phyloP scores from a whole-genome alignment of 2,888 invertebrate species.

The Heterodera filipjevi region DNA sequence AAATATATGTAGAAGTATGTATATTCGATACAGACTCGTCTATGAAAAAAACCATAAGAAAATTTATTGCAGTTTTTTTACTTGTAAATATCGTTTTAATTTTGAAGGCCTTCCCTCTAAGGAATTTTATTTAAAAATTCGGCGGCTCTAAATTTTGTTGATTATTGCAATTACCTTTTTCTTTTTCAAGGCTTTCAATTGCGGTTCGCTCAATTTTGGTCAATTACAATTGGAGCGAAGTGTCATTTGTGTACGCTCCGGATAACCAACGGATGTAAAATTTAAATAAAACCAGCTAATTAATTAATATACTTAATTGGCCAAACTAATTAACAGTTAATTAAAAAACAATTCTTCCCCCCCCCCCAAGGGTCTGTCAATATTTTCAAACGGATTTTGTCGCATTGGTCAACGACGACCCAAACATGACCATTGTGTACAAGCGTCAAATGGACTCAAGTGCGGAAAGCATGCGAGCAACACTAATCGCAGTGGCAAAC shows the following conservation, averaged over 20 bases:
- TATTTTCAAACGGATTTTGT: constrained; percentile 25
- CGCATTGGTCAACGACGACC: constrained; percentile 14
- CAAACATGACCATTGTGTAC: constrained; percentile 34
- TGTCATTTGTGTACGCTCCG: constrained; percentile 12
- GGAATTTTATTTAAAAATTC: too few species aligned
- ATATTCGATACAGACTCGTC: too few species aligned
- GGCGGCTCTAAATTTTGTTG: too few species aligned
- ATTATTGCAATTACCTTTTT: too few species aligned
- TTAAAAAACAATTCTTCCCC: not conserved
- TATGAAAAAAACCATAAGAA: too few species aligned
- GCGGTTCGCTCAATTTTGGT: constrained; percentile 14
- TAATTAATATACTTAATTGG: not conserved
- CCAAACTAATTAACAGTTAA: too few species aligned
- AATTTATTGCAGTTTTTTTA: too few species aligned
- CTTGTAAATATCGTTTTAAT: too few species aligned
- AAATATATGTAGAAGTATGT: too few species aligned
- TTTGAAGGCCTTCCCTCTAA: too few species aligned
- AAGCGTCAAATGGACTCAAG: constrained; percentile 24
- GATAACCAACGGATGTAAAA: constrained; percentile 22
- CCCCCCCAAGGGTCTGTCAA: constrained; percentile 4
- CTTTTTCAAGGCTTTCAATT: constrained; percentile 20
- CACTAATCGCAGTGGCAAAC: constrained; percentile 18
- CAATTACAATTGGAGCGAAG: constrained; percentile 23
- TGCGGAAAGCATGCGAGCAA: constrained; percentile 15
- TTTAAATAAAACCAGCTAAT: not conserved